These are phyloP conservation scores for Indicator maculatus DNA, from an alignment of 2,113 vertebrate species.

Conservation along the genomic window DNA sequence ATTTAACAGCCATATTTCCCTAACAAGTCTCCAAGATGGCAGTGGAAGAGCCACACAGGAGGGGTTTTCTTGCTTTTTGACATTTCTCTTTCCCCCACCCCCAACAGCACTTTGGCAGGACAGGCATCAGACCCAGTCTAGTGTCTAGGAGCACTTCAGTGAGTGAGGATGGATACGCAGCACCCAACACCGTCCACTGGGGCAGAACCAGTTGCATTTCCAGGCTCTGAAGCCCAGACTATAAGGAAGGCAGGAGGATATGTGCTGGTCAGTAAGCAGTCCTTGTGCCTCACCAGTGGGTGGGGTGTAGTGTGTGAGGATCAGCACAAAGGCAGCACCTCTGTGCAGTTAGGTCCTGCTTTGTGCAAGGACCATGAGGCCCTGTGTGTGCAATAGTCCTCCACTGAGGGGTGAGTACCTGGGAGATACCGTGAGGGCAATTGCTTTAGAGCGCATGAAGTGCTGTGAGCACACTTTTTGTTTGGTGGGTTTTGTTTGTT, in stretches of 20 bases:
- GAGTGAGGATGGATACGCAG: no score
- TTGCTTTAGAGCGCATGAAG: neutral
- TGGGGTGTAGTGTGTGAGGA: rapidly evolving
- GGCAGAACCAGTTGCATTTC: neutral
- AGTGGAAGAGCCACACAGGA: neutral
- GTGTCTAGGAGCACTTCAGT: neutral
- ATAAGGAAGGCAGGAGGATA: neutral
- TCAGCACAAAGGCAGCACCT: neutral
- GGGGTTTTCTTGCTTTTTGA: neutral
- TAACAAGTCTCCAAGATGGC: neutral
- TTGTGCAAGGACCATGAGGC: rapidly evolving
- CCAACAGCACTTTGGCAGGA: neutral
- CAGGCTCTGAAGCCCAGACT: neutral
- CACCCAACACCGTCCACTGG: rapidly evolving
- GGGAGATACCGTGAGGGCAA: rapidly evolving
- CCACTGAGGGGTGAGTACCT: rapidly evolving
- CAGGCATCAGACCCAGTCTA: neutral
- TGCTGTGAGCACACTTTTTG: neutral
- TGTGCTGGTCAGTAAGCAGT: neutral
- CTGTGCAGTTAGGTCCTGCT: rapidly evolving
- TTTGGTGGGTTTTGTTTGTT: neutral
- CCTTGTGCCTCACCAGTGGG: neutral
- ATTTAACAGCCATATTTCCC: neutral
- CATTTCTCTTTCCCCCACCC: no score
- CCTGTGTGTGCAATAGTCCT: rapidly evolving